Evolutionary conservation across 2,113 vertebrate genomes (phyloP).

Genomic region (Cyphomyrus plagiostoma): DNA sequence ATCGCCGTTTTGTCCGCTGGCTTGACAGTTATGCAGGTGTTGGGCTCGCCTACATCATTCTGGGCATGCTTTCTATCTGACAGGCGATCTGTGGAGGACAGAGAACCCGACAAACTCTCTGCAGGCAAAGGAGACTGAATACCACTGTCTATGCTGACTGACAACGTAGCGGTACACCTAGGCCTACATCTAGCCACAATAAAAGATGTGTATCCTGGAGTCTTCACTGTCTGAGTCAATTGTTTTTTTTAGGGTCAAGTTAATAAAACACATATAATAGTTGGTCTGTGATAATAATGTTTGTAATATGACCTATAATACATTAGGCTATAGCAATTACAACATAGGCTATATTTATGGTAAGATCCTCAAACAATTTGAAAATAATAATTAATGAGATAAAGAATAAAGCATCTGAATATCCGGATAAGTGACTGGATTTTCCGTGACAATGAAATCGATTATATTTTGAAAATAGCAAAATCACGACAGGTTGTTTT

Average conservation of each 20-base stretch:
- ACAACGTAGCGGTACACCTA: not conserved
- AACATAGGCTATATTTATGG: no score
- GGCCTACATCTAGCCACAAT: not conserved
- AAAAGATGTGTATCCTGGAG: not conserved
- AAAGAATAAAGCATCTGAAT: not conserved
- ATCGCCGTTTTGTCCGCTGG: not conserved
- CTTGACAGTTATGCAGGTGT: not conserved
- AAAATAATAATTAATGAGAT: not conserved
- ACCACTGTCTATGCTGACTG: not conserved
- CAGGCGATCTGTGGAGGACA: not conserved
- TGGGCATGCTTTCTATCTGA: not conserved
- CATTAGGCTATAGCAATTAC: not conserved
- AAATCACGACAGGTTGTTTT: not conserved
- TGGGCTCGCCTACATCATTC: constrained; percentile 3
- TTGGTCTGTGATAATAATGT: not conserved
- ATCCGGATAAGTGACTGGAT: not conserved
- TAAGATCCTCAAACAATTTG: constrained; percentile 1
- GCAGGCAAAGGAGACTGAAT: not conserved
- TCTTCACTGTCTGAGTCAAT: not conserved
- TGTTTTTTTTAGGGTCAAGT: not conserved
- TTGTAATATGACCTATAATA: not conserved
- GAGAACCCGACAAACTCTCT: not conserved
- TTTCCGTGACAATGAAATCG: not conserved
- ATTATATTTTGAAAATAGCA: not conserved
- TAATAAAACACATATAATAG: not conserved